Evolutionary conservation across 2,113 vertebrate species (phyloP).

Genomic region (Sarotherodon lohbergeri): DNA sequence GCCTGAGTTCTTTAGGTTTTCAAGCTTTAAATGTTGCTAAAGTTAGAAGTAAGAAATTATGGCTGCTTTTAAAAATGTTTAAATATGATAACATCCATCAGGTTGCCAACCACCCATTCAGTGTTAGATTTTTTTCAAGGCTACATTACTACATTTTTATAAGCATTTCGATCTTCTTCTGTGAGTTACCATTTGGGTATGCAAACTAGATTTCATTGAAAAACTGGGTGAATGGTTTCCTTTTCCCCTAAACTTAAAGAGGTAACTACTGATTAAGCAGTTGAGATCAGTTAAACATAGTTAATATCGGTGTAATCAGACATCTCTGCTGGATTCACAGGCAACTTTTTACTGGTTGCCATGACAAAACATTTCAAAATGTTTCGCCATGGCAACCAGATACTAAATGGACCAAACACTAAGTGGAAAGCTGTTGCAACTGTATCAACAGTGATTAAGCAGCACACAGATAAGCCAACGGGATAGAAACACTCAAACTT

Average conservation of each 20-base stretch:
- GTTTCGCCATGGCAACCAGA: background rate
- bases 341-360: background rate
- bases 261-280: background rate
- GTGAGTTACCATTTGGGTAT: background rate
- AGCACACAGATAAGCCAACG: background rate
- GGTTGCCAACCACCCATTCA: background rate
- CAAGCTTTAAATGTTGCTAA: background rate
- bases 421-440: background rate
- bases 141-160: background rate
- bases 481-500: background rate
- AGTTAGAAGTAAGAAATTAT: background rate
- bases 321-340: background rate
- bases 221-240: background rate
- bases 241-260: background rate
- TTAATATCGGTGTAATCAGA: background rate
- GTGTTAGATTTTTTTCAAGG: background rate
- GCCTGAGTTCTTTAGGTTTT: background rate
- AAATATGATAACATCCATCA: background rate
- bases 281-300: background rate
- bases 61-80: background rate
- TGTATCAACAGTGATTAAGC: background rate
- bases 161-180: rapidly evolving
- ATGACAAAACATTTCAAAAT: background rate
- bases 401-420: background rate
- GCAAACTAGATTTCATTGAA: background rate